Conservation (phyloP, 92 coral and sea anemone genomes). For the Plumapathes pennacea region DNA sequence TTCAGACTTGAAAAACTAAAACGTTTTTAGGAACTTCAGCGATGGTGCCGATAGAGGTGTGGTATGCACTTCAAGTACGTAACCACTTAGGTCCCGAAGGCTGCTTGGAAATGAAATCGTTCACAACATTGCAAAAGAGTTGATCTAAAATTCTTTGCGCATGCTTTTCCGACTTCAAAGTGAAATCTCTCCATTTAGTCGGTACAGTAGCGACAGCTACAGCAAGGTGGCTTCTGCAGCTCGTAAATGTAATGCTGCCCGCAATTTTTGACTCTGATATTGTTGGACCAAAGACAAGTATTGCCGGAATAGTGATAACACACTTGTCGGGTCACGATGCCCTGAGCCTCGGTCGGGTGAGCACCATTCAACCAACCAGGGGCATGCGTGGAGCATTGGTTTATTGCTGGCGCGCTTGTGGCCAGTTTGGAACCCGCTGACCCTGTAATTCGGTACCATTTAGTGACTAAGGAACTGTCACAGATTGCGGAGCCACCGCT, state of each 20-base stretch:
- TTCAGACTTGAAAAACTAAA: too few species aligned
- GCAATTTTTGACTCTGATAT: not conserved
- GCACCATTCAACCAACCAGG: constrained; percentile 17
- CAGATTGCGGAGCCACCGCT: too few species aligned
- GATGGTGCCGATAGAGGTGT: too few species aligned
- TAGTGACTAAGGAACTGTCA: too few species aligned
- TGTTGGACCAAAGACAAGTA: not conserved
- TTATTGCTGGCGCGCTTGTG: not conserved
- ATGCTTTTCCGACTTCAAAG: too few species aligned
- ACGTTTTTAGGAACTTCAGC: too few species aligned
- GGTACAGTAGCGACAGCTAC: constrained; percentile 10
- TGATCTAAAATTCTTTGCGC: too few species aligned
- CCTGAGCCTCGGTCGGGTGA: not conserved
- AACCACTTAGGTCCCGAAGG: too few species aligned
- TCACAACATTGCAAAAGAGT: too few species aligned
- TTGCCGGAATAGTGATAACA: not conserved
- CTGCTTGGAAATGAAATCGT: too few species aligned
- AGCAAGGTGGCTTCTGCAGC: not conserved
- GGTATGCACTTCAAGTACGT: too few species aligned
- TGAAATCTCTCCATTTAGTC: too few species aligned
- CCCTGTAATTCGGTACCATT: constrained; percentile 9
- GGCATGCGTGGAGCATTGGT: not conserved
- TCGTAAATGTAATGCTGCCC: not conserved
- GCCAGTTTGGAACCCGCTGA: not conserved
- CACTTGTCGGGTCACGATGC: not conserved